phyloP scores from a whole-genome alignment of 2,113 vertebrate genomes.

The Mellivora capensis region DNA sequence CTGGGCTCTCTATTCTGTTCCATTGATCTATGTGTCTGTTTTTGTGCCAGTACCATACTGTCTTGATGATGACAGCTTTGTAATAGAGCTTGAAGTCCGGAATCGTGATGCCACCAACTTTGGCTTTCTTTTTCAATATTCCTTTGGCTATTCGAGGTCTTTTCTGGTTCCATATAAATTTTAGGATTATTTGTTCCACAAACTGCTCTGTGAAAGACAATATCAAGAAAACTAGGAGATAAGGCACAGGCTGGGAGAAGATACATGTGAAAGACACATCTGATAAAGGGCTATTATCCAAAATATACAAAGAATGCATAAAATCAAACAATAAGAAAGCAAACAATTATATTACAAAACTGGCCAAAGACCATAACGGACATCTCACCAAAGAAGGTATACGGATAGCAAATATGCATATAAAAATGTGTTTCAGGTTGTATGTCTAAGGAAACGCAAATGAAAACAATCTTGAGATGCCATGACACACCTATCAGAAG shows the following conservation, averaged over 20 bases:
- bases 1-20: no score
- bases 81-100: no score
- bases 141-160: no score
- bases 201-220: not conserved
- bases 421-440: not conserved
- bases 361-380: not conserved
- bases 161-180: no score
- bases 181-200: no score
- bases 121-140: no score
- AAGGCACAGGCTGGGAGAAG: not conserved
- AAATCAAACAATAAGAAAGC: not conserved
- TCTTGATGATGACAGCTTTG: no score
- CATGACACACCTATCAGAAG: not conserved
- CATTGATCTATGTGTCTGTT: no score
- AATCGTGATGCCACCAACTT: no score
- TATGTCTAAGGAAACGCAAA: not conserved
- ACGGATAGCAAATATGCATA: accelerated
- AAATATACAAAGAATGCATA: not conserved
- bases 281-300: not conserved
- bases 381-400: not conserved
- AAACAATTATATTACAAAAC: not conserved
- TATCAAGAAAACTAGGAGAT: not conserved
- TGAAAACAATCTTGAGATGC: no score
- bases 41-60: no score
- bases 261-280: not conserved